Base-by-base conservation (phyloP, 2,888 invertebrate genomes). In the Drosophila mayaguana region DNA sequence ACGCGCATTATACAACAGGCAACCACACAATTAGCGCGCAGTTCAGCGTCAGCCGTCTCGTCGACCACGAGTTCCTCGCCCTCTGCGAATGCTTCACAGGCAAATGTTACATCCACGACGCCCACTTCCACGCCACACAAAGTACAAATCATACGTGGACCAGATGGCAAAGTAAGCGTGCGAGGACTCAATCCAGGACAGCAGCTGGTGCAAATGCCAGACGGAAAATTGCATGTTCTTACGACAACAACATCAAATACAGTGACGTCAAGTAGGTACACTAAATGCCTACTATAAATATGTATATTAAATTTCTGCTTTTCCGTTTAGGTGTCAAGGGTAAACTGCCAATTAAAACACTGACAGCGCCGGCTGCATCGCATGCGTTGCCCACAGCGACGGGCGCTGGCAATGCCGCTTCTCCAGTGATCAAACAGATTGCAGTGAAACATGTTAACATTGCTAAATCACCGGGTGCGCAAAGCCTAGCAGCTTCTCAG, bases 111-210 rank as follows among this genome's bases (percentile, higher is more conserved):
- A 50, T 11, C 57, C 94, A 95, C 25, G 95, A 95, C 25, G 93
- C 95, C 84, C 94, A 94, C 55, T 94, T 96, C 71, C 93, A 92
- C 93, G 32, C 91, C 91, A 51, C 97, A 97, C 91, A 96, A 96
- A 91, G 97, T 98, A 16, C 98, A 98, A 94, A 97, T 98, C 79
- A 95, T 97, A 88, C 96, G 97, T 78, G 96, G 97, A 0, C 96
- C 97, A 0, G 97, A 98, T 92, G 98, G 98, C 28, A 97, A 98
- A 93, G 94, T 98, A 18, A 97, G 98, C 84, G 98, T 98, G 2
- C 95, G 97, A 70, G 98, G 98, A 1, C 94, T 98, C 11, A 94
- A 97, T 92, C 97, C 98, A 51, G 98, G 98, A 61, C 98, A 98
- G 91, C 98, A 98, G 91, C 93, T 98, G 63, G 96, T 98, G 48